These are phyloP conservation scores for Epistrophella euchroma DNA, from an alignment of 2,888 invertebrate genomes.

Conservation along the genomic window DNA sequence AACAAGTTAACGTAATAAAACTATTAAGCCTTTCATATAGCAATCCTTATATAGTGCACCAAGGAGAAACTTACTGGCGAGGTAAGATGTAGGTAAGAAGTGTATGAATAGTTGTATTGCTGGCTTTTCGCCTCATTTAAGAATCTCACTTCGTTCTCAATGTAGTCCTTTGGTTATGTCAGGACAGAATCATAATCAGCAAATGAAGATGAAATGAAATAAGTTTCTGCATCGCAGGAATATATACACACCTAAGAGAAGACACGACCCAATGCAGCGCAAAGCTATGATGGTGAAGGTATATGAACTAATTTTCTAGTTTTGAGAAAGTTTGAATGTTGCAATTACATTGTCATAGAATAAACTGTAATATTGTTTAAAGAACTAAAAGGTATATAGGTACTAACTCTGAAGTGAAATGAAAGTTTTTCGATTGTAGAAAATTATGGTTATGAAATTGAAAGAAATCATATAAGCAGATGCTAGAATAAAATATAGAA, in stretches of 20 bases:
- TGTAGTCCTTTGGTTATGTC: conserved; percentile 35
- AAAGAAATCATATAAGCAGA: background rate
- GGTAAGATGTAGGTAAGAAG: conserved; percentile 17
- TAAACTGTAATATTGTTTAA: conserved; percentile 30
- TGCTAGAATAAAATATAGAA: background rate
- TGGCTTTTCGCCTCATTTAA: conserved; percentile 40
- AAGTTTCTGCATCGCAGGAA: conserved; percentile 55
- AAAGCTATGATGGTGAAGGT: background rate
- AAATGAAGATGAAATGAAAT: conserved; percentile 75
- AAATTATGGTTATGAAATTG: conserved; percentile 38
- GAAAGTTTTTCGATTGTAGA: conserved; percentile 46
- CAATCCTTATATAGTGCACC: conserved; percentile 16
- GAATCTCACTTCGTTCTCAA: conserved; percentile 15
- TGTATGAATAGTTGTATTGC: no score
- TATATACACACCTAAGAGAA: background rate
- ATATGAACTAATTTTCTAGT: conserved; percentile 64
- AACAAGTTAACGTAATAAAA: conserved; percentile 73
- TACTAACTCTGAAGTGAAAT: background rate
- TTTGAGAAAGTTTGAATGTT: conserved; percentile 66
- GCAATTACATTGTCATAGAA: conserved; percentile 58
- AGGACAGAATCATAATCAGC: conserved; percentile 70
- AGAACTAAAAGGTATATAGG: conserved; percentile 6
- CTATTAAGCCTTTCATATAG: conserved; percentile 69
- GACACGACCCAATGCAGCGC: conserved; percentile 24
- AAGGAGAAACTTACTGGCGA: conserved; percentile 13